phyloP scores from a whole-genome alignment of 2,888 invertebrate genomes.

The Sthenelais limicola region DNA sequence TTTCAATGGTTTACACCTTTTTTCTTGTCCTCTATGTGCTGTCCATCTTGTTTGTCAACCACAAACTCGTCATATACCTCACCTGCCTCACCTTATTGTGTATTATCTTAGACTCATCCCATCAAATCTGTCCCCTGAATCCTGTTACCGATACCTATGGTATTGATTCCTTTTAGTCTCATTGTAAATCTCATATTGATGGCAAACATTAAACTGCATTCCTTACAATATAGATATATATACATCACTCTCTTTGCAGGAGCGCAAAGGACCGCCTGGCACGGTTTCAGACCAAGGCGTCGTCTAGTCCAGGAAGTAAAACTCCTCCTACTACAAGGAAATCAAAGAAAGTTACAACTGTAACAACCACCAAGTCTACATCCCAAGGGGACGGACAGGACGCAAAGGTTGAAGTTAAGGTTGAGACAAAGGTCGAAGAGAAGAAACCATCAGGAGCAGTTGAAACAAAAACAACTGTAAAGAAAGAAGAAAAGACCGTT shows the following conservation, averaged over 20 bases:
- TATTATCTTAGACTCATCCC: too few species aligned
- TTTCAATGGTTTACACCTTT: too few species aligned
- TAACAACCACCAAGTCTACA: neutral
- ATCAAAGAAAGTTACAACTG: neutral
- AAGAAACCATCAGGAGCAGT: neutral
- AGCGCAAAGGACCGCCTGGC: constrained; percentile 42
- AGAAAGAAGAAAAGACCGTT: neutral
- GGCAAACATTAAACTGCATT: too few species aligned
- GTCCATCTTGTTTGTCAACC: too few species aligned
- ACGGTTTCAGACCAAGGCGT: constrained; percentile 17
- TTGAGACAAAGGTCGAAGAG: neutral
- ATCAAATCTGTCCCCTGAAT: too few species aligned
- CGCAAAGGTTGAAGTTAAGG: constrained; percentile 26
- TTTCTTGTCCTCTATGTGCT: too few species aligned
- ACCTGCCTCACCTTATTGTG: too few species aligned
- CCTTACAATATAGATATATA: too few species aligned
- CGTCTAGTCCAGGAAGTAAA: neutral
- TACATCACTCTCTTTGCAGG: constrained; percentile 35
- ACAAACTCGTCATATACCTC: too few species aligned
- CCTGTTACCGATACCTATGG: too few species aligned
- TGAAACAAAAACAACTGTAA: constrained; percentile 13
- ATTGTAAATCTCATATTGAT: too few species aligned
- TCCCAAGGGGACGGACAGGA: neutral
- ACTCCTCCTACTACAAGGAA: neutral
- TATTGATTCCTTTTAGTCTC: too few species aligned